Conservation (phyloP, 2,113 vertebrate species). For the Mesembrinibis cayennensis region DNA sequence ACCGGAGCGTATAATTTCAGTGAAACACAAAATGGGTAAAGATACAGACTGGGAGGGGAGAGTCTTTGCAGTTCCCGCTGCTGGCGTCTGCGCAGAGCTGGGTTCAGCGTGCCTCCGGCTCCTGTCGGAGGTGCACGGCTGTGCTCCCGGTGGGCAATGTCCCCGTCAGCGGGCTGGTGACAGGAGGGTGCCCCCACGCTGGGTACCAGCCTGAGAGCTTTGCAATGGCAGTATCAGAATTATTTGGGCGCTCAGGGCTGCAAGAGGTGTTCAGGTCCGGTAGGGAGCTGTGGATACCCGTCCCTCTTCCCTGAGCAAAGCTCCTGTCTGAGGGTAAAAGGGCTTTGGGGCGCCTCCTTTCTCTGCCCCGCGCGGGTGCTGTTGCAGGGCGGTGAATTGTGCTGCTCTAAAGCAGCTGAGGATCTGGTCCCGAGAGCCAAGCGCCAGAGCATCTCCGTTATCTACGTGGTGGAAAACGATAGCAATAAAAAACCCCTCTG, state of each 20-base stretch:
- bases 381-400: background rate
- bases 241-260: background rate
- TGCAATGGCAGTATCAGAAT: background rate
- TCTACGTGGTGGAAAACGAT: fast-evolving
- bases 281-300: background rate
- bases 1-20: too few species aligned
- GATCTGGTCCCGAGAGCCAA: background rate
- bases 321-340: fast-evolving
- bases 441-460: background rate
- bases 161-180: fast-evolving
- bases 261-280: fast-evolving
- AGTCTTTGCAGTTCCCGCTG: background rate
- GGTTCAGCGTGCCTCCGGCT: background rate
- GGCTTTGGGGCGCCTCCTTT: background rate
- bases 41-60: fast-evolving
- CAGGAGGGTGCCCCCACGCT: fast-evolving
- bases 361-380: background rate
- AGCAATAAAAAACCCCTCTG: background rate
- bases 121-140: fast-evolving
- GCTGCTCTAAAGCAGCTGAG: background rate
- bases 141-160: background rate
- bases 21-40: background rate
- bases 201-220: background rate
- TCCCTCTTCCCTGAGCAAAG: background rate
- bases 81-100: background rate